Evolutionary conservation across 2,797 vertebrate genomes (phyloP), one percentile per base, ranked within the genome.

Genomic region (Erpetoichthys calabaricus): DNA sequence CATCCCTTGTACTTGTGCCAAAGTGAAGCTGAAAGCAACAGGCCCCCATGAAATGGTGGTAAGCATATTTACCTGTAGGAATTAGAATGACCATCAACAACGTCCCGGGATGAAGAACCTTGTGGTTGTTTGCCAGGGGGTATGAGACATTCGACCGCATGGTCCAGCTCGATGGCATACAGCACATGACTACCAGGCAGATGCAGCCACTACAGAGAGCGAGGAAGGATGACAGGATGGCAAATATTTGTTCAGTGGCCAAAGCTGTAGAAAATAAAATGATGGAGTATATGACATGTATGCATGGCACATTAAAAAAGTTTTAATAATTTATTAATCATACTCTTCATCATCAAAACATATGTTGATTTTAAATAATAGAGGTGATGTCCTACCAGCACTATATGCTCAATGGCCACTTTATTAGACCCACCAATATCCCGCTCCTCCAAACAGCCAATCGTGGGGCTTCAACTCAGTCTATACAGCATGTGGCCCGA

Each of bases 101-200:
- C 1, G 76, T 82, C 68, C 77, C 82, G 45, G 85, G 86, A 62
- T 81, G 80, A 6, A 86, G 79, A 0, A 76, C 74, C 65, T 82
- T 77, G 9, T 79, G 76, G 9, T 70, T 76, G 73, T 84, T 82
- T 57, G 87, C 75, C 47, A 85, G 78, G 2, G 85, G 70, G 10
- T 78, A 77, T 1, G 79, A 81, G 80, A 86, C 86, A 49, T 84
- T 78, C 74, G 86, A 88, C 59, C 85, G 84, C 44, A 55, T 81
- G 69, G 78, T 74, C 0, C 82, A 85, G 51, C 69, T 51, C 2
- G 80, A 75, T 2, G 76, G 82, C 86, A 84, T 86, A 75, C 84
- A 89, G 73, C 84, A 76, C 65, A 83, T 76, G 55, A 89, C 82
- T 56, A 87, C 64, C 60, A 89, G 67, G 46, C 81, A 86, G 56